Evolutionary conservation across 2,113 vertebrate genomes (phyloP), one percentile per base, ranked within the genome.

Genomic region (Mesitornis unicolor): DNA sequence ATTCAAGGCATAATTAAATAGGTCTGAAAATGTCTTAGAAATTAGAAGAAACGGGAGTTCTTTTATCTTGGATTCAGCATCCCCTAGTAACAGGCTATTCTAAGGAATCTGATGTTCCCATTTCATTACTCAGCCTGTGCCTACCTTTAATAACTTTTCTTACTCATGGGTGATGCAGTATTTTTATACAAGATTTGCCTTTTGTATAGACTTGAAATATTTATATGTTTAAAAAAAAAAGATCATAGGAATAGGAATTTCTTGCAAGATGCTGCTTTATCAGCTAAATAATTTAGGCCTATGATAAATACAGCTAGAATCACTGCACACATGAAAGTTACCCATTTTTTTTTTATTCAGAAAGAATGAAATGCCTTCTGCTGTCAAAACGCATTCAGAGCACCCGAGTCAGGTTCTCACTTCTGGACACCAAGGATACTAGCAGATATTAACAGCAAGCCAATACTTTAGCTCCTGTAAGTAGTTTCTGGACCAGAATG

Each of bases 211-310:
- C 50, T 73, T 96, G 67, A 89, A 92, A 95, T 94, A 94, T 91
- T 89, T 78, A 89, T 90, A 60, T 2, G 13, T 51, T 83, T 28
- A 12, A 71, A 67, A 38, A 29, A 85, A 78, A 61, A 21, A 68
- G 10, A 77, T n/a, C 67, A 80, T 11, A 88, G 73, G 50, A 75
- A 73, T 48, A 73, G 47, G 84, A 81, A 87, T 77, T 96, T 91
- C 51, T 84, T 92, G 83, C 77, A 89, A 90, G 83, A 65, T 69
- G 54, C n/a, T 95, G 47, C 38, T 88, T 91, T 93, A 71, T 19
- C 24, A n/a, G 29, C 88, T 96, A 90, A 95, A 95, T 95, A 92
- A 88, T 96, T 96, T 77, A 97, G 57, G 43, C 36, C 57, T 77
- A 45, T 35, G 86, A 86, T 84, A 93, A 87, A 79, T 56, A 93